Conservation (phyloP, 2,113 vertebrate genomes). For the Blennius ocellaris region DNA sequence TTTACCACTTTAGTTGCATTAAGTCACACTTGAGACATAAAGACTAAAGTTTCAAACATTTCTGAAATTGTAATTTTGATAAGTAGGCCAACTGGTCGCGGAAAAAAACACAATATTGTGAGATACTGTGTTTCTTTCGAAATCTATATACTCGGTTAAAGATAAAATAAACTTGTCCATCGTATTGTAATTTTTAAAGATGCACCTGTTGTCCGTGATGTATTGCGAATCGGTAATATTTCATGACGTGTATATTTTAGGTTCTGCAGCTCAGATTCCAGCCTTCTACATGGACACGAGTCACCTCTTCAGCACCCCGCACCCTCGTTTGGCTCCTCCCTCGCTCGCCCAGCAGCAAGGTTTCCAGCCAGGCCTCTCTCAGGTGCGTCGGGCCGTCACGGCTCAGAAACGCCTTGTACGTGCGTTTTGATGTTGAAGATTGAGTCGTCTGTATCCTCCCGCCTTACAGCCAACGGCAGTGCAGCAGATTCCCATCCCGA, state of each 20-base stretch:
- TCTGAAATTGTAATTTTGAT: too few species aligned
- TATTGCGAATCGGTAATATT: neutral
- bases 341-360: conserved; percentile 96
- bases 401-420: neutral
- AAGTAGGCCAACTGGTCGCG: too few species aligned
- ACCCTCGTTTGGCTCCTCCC: conserved; percentile 92
- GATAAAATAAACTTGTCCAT: too few species aligned
- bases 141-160: too few species aligned
- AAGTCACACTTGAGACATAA: too few species aligned
- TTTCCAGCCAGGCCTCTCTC: conserved; percentile 96
- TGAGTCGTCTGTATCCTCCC: neutral
- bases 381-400: conserved; percentile 82
- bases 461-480: conserved; percentile 88
- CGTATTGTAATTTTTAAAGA: too few species aligned
- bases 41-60: too few species aligned
- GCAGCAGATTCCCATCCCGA: conserved; percentile 97
- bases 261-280: conserved; percentile 92
- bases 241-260: conserved; percentile 34
- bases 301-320: conserved; percentile 94
- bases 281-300: conserved; percentile 99
- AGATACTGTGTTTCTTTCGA: too few species aligned
- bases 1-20: too few species aligned
- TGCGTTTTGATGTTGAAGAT: neutral
- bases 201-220: too few species aligned
- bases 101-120: too few species aligned